Conservation (phyloP, 2,797 vertebrate species). For the Calcarius lapponicus region DNA sequence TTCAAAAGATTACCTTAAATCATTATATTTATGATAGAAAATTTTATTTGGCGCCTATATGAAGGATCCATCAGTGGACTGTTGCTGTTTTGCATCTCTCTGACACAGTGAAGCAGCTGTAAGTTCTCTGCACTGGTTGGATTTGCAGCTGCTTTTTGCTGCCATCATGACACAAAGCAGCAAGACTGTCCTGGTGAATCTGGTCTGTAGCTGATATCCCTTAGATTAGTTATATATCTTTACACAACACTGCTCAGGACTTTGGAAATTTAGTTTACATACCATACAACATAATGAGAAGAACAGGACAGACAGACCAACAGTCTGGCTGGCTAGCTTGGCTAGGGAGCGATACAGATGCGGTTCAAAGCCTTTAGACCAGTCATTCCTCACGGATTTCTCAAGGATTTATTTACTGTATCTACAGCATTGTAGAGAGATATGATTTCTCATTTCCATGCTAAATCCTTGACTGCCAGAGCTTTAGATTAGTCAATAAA, state of each 20-base stretch:
- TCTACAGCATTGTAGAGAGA: neutral
- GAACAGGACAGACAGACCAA: neutral
- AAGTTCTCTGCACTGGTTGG: neutral
- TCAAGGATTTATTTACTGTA: constrained; percentile 19
- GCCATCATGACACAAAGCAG: constrained; percentile 43
- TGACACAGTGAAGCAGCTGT: neutral
- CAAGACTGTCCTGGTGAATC: neutral
- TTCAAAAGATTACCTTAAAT: neutral
- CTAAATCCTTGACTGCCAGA: neutral
- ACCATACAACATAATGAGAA: neutral
- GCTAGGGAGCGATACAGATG: neutral
- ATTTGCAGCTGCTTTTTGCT: neutral
- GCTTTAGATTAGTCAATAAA: neutral
- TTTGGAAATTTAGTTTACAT: neutral
- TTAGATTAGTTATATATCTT: constrained; percentile 5
- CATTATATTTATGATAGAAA: neutral
- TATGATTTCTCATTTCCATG: neutral
- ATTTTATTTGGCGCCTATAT: neutral
- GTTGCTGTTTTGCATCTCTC: neutral
- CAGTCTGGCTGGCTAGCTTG: neutral
- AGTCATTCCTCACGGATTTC: neutral
- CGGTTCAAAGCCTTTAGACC: constrained; percentile 11
- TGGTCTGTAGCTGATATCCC: neutral
- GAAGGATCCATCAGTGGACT: neutral
- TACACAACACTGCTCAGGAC: neutral